These are phyloP conservation scores for Gasteruption jaculator DNA, from an alignment of 2,888 invertebrate genomes.

Conservation along the genomic window DNA sequence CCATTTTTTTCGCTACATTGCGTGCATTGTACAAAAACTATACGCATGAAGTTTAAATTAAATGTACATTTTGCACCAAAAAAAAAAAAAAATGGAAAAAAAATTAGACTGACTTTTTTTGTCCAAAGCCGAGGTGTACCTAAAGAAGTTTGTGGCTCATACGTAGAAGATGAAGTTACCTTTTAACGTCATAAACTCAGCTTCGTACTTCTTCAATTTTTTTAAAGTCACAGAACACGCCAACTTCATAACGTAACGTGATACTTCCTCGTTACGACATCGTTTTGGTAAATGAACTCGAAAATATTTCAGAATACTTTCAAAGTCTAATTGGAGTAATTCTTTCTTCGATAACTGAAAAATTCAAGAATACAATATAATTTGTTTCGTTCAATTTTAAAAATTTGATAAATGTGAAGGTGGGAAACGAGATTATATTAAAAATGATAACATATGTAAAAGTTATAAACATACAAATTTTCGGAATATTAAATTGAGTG, in stretches of 20 bases:
- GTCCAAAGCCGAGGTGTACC: too few relatives aligned
- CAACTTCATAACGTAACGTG: constrained; percentile 82
- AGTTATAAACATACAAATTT: too few relatives aligned
- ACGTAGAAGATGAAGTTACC: constrained; percentile 56
- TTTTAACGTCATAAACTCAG: constrained; percentile 78
- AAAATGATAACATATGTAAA: too few relatives aligned
- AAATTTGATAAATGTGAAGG: not conserved
- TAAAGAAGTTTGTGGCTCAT: constrained; percentile 29
- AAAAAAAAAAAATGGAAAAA: too few relatives aligned
- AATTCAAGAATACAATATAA: constrained; percentile 3
- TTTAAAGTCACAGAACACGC: constrained; percentile 91
- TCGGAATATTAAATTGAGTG: too few relatives aligned
- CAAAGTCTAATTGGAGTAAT: constrained; percentile 89
- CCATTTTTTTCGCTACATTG: constrained; percentile 13
- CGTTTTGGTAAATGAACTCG: constrained; percentile 95
- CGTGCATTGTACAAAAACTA: constrained; percentile 15
- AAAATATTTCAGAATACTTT: constrained; percentile 96
- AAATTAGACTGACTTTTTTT: too few relatives aligned
- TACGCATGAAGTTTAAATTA: constrained; percentile 11
- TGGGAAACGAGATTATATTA: too few relatives aligned
- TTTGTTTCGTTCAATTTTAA: not conserved
- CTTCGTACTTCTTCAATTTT: constrained; percentile 91
- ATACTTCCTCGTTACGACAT: constrained; percentile 86
- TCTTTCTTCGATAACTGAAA: constrained; percentile 78
- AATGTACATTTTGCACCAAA: too few relatives aligned